phyloP scores from a whole-genome alignment of 2,888 invertebrate species.

The Adineta ricciae region DNA sequence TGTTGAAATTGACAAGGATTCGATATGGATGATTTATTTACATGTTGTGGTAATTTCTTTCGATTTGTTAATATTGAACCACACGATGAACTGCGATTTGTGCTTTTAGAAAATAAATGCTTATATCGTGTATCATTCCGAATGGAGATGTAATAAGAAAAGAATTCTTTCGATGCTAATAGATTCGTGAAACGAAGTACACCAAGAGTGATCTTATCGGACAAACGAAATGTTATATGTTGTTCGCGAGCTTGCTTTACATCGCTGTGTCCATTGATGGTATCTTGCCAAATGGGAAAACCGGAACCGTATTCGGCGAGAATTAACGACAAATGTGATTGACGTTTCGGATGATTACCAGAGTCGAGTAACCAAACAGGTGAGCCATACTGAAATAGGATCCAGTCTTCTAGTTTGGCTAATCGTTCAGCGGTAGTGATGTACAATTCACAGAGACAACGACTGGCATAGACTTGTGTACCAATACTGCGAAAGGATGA shows the following conservation, averaged over 20 bases:
- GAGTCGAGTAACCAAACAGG: constrained; percentile 32
- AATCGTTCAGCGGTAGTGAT: constrained; percentile 26
- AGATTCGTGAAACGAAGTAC: background rate
- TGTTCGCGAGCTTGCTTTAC: constrained; percentile 1
- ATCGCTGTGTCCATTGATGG: background rate
- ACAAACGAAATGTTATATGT: constrained; percentile 16
- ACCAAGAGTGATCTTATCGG: background rate
- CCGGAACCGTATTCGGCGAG: constrained; percentile 32
- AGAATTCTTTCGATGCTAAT: background rate
- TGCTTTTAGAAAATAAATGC: background rate
- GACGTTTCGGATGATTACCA: constrained; percentile 28
- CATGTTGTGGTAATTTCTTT: background rate
- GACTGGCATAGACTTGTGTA: constrained; percentile 22
- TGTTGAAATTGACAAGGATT: constrained; percentile 32
- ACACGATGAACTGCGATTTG: constrained; percentile 10
- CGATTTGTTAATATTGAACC: background rate
- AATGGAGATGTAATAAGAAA: background rate
- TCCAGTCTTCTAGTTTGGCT: constrained; percentile 30
- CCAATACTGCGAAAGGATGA: constrained; percentile 30
- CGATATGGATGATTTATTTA: constrained; percentile 31
- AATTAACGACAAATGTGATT: constrained; percentile 16
- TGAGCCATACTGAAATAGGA: constrained; percentile 12
- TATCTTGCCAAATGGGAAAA: constrained; percentile 30
- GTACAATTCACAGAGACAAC: constrained; percentile 23
- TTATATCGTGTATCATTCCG: background rate